phyloP scores from a whole-genome alignment of 2,888 invertebrate genomes.

The Amblyjoppa fuscipennis region DNA sequence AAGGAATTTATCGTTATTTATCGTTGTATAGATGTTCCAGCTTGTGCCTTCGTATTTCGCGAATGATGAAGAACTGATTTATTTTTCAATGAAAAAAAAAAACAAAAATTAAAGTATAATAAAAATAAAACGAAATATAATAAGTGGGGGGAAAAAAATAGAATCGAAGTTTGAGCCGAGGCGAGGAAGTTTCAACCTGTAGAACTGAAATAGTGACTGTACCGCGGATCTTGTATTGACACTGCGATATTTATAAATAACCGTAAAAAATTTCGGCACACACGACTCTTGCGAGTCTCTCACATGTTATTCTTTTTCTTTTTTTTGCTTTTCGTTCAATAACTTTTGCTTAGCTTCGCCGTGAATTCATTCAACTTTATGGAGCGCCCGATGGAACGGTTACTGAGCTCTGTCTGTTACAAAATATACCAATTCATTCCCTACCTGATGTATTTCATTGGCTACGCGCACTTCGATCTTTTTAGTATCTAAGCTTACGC shows the following conservation, averaged over 20 bases:
- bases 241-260: constrained; percentile 28
- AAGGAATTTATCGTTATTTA: background rate
- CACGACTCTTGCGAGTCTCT: background rate
- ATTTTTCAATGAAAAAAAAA: constrained; percentile 41
- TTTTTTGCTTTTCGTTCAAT: background rate
- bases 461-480: constrained; percentile 71
- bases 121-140: background rate
- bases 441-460: constrained; percentile 72
- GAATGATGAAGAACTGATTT: constrained; percentile 47
- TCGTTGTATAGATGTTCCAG: constrained; percentile 24
- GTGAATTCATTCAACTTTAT: constrained; percentile 35
- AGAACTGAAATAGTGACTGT: constrained; percentile 6
- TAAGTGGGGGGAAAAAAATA: background rate
- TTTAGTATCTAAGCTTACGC: constrained; percentile 78
- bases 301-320: constrained; percentile 8
- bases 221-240: background rate
- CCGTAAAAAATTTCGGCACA: background rate
- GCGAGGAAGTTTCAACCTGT: constrained; percentile 11
- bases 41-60: constrained; percentile 60
- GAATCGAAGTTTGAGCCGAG: background rate
- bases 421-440: constrained; percentile 78
- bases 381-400: background rate
- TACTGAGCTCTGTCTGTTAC: constrained; percentile 62
- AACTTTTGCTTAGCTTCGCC: constrained; percentile 22
- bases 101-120: background rate